These are phyloP conservation scores for Eospalax fontanierii DNA, from an alignment of 2,797 vertebrate species.

Conservation along the genomic window DNA sequence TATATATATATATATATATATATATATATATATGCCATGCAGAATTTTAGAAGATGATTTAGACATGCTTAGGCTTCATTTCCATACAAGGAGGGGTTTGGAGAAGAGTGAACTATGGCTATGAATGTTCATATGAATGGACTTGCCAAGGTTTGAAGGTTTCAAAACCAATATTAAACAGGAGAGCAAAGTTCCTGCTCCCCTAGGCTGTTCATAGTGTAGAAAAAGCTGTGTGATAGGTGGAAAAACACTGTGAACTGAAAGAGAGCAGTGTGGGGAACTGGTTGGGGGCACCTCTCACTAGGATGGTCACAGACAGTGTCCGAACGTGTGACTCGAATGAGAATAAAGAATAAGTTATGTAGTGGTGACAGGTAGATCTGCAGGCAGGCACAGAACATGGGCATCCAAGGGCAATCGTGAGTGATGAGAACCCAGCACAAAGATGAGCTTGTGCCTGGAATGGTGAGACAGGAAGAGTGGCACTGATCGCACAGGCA, in stretches of 20 bases:
- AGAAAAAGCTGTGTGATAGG: background rate
- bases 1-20: background rate
- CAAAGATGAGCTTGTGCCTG: background rate
- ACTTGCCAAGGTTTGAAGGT: background rate
- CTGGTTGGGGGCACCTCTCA: no score
- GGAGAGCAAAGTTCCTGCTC: background rate
- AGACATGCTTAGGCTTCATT: background rate
- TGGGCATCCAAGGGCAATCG: background rate
- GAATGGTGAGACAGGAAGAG: background rate
- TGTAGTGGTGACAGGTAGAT: rapidly evolving
- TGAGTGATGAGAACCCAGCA: background rate
- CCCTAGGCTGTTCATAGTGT: background rate
- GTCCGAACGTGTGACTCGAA: background rate
- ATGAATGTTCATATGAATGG: background rate
- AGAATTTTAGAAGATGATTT: background rate
- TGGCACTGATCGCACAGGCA: rapidly evolving
- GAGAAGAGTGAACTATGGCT: background rate
- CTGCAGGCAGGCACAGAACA: background rate
- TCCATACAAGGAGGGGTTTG: background rate
- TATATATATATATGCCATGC: background rate
- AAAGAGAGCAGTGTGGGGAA: background rate
- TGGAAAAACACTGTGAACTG: background rate
- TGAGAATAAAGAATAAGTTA: background rate
- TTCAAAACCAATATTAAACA: background rate
- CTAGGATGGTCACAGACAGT: background rate